phyloP scores from a whole-genome alignment of 2,888 invertebrate genomes.

The Trachelus iudaicus region DNA sequence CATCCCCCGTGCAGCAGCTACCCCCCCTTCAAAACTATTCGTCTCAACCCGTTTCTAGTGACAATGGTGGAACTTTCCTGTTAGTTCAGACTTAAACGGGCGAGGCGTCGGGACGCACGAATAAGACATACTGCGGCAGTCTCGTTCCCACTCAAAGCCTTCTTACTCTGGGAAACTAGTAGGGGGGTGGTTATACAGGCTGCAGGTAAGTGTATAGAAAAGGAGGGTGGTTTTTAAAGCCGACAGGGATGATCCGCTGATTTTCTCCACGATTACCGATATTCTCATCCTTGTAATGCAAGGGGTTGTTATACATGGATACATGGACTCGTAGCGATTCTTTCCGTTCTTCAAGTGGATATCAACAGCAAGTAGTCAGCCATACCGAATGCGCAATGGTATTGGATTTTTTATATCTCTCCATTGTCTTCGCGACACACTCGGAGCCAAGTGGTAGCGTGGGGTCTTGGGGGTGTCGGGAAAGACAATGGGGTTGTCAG shows the following conservation, averaged over 20 bases:
- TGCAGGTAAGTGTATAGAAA: no score
- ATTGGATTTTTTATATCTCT: slow-evolving; percentile 20
- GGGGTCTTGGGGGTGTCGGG: slow-evolving; percentile 11
- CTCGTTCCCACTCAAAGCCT: slow-evolving; percentile 5
- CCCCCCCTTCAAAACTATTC: slow-evolving; percentile 10
- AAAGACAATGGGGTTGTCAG: slow-evolving; percentile 35
- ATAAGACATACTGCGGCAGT: background rate
- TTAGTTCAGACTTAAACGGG: background rate
- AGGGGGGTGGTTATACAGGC: no score
- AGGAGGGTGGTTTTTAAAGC: no score
- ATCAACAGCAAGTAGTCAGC: no score
- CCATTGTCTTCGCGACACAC: slow-evolving; percentile 27
- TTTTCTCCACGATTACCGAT: no score
- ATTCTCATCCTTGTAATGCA: no score
- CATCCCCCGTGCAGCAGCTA: background rate
- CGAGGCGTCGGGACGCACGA: slow-evolving; percentile 7
- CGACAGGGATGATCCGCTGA: no score
- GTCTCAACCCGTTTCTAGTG: slow-evolving; percentile 6
- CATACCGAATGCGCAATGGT: slow-evolving; percentile 7
- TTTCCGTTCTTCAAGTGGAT: no score
- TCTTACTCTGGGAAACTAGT: no score
- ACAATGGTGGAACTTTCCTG: slow-evolving; percentile 16
- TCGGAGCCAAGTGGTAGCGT: slow-evolving; percentile 22
- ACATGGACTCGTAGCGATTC: no score
- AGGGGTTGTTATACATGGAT: no score